These are phyloP conservation scores for Rynchops niger DNA, from an alignment of 2,113 vertebrate genomes.

Conservation along the genomic window DNA sequence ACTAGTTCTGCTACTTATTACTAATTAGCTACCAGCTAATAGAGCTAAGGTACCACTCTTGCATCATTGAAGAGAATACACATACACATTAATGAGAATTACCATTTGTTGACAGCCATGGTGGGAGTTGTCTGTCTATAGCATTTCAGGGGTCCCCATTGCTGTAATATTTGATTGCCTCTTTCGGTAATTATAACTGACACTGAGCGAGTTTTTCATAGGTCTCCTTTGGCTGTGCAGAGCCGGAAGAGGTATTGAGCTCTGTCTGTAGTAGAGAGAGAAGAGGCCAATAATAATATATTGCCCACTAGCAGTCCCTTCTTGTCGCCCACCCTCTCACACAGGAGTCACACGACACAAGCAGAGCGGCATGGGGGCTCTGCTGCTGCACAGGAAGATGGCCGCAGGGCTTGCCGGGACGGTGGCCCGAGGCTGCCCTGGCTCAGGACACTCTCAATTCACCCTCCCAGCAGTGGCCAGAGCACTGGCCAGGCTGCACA, in stretches of 20 bases:
- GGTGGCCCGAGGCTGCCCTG: not conserved
- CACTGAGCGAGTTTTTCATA: slow-evolving; percentile 1
- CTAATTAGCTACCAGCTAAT: not conserved
- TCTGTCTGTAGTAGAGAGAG: not conserved
- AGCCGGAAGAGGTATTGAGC: not conserved
- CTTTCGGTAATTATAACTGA: slow-evolving; percentile 25
- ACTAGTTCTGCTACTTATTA: not conserved
- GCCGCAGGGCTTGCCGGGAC: rapidly evolving
- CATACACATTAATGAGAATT: not conserved
- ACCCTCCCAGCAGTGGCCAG: not conserved
- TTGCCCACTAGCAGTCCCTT: not conserved
- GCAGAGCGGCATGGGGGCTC: rapidly evolving
- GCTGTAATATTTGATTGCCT: slow-evolving; percentile 9
- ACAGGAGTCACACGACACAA: not conserved
- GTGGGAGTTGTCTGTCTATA: slow-evolving; percentile 14
- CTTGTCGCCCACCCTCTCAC: not conserved
- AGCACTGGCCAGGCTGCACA: not conserved
- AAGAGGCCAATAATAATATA: not conserved
- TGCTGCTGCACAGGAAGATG: not conserved
- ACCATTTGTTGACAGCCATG: slow-evolving; percentile 21
- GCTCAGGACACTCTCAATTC: not conserved
- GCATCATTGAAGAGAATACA: not conserved
- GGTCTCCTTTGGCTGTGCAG: not conserved
- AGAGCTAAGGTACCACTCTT: not conserved
- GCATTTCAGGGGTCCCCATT: not conserved